These are phyloP conservation scores for Hystrix brachyura DNA, from an alignment of 2,113 vertebrate genomes.

Conservation along the genomic window DNA sequence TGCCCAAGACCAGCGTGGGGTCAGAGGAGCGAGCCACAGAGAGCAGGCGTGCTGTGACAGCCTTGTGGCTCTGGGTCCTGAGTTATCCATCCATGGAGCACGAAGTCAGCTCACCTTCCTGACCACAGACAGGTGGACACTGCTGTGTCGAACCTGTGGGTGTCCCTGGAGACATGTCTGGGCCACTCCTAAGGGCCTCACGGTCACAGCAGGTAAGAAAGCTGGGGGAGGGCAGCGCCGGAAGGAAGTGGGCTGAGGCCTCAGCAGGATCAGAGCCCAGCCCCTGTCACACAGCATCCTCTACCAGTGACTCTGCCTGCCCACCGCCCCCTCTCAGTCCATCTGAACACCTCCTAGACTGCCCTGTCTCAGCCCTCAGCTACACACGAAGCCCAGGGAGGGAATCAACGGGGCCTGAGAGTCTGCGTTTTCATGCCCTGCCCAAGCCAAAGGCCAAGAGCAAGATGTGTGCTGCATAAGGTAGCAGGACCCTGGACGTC, in stretches of 20 bases:
- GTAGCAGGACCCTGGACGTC: neutral
- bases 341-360: neutral
- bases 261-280: too few species aligned
- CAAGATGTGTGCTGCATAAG: neutral
- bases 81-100: neutral
- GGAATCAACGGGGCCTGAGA: neutral
- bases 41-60: neutral
- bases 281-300: too few species aligned
- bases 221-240: too few species aligned
- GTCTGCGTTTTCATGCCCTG: neutral
- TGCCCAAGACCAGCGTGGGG: neutral
- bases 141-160: rapidly evolving
- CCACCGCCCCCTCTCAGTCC: neutral
- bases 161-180: rapidly evolving
- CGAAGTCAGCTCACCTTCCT: neutral
- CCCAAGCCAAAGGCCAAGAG: neutral
- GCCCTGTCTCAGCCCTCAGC: neutral
- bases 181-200: neutral
- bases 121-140: neutral
- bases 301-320: neutral
- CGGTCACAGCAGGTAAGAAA: too few species aligned
- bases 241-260: too few species aligned
- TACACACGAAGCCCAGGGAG: neutral
- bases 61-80: neutral
- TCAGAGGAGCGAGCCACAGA: neutral